A percentile compares a stretch with the other conserved stretches of the same genome.
Conservation (phyloP, 2,797 vertebrate species). For the Bufotes viridis region DNA sequence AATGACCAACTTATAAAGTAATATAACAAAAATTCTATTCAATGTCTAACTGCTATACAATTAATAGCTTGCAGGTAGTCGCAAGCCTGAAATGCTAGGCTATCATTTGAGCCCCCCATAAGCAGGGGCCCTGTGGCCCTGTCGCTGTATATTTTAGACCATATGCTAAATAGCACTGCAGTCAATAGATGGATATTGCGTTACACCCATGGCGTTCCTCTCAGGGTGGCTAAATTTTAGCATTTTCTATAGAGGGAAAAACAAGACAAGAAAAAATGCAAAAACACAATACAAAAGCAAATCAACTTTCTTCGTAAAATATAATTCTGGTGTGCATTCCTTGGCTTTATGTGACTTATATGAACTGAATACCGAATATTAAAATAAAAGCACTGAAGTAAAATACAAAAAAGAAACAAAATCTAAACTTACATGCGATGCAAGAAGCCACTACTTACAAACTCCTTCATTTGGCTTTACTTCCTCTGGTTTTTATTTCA, state of each 20-base stretch:
- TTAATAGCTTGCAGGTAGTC: neutral
- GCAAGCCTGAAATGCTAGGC: neutral
- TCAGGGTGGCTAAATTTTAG: neutral
- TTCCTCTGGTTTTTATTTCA: neutral
- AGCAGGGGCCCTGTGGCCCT: neutral
- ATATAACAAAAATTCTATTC: too few species aligned
- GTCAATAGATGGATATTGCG: too few species aligned
- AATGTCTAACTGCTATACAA: too few species aligned
- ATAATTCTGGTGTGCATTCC: neutral
- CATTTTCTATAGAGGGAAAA: neutral
- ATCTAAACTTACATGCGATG: neutral
- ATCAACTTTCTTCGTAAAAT: too few species aligned
- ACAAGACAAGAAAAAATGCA: neutral
- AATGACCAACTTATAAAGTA: too few species aligned
- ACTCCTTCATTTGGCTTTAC: neutral
- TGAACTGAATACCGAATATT: neutral
- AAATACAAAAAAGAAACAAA: neutral
- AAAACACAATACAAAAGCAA: neutral
- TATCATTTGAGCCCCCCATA: neutral
- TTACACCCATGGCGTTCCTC: neutral
- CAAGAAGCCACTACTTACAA: neutral
- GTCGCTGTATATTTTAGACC: too few species aligned
- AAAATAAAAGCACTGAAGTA: neutral
- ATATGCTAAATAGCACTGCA: too few species aligned
- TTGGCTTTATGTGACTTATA: neutral